phyloP scores from a whole-genome alignment of 2,797 vertebrate genomes.

The Typhlichthys subterraneus region DNA sequence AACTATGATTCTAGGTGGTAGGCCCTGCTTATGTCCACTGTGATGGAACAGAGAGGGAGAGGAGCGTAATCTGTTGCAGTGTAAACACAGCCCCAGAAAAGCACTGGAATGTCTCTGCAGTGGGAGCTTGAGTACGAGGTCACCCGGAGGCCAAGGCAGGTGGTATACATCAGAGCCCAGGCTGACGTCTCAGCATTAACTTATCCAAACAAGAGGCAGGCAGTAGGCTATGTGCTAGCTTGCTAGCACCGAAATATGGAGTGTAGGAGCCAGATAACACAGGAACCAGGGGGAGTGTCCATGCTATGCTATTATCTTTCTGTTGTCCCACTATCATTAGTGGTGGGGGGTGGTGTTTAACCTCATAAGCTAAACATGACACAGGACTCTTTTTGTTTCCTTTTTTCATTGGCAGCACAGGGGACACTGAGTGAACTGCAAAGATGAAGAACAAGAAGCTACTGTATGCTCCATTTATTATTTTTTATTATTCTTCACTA shows the following conservation, averaged over 20 bases:
- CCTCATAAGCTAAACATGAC: constrained; percentile 46
- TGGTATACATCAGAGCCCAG: constrained; percentile 81
- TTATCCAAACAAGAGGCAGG: constrained; percentile 80
- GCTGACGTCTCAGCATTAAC: constrained; percentile 80
- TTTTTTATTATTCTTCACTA: not conserved
- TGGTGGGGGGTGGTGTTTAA: constrained; percentile 35
- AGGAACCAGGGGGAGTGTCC: constrained; percentile 41
- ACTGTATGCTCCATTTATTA: not conserved
- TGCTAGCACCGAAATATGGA: constrained; percentile 30
- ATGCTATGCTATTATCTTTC: constrained; percentile 23
- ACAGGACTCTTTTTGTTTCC: constrained; percentile 33
- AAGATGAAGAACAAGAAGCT: not conserved
- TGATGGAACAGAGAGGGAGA: constrained; percentile 49
- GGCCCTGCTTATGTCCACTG: constrained; percentile 28
- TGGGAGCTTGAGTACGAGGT: constrained; percentile 79
- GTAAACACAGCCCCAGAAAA: constrained; percentile 81
- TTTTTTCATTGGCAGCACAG: constrained; percentile 8
- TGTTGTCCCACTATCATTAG: constrained; percentile 26
- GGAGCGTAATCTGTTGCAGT: constrained; percentile 67
- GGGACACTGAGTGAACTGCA: constrained; percentile 1
- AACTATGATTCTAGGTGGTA: constrained; percentile 1
- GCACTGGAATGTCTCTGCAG: constrained; percentile 80
- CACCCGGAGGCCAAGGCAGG: constrained; percentile 81
- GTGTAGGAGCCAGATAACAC: constrained; percentile 13
- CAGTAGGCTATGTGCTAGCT: constrained; percentile 64